Evolutionary conservation across 2,113 vertebrate species (phyloP).

Genomic region (Galemys pyrenaicus): DNA sequence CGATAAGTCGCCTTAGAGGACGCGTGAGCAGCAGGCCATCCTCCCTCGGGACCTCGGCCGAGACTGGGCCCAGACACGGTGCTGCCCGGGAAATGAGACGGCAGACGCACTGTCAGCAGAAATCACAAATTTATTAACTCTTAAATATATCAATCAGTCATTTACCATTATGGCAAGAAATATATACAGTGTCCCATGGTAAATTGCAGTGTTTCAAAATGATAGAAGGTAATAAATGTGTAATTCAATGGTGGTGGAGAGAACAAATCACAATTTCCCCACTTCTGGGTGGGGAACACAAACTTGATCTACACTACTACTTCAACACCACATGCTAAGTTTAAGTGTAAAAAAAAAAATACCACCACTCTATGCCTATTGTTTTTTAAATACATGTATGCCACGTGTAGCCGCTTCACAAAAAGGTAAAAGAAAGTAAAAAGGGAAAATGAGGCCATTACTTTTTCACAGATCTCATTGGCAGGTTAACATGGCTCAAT

Average conservation of each 20-base stretch:
- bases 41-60: no score
- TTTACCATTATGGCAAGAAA: constrained; percentile 91
- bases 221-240: constrained; percentile 80
- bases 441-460: constrained; percentile 82
- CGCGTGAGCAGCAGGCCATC: no score
- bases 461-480: constrained; percentile 88
- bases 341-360: constrained; percentile 82
- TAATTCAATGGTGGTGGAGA: constrained; percentile 83
- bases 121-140: constrained; percentile 95
- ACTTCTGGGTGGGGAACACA: constrained; percentile 86
- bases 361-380: constrained; percentile 77
- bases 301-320: constrained; percentile 85
- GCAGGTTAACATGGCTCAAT: constrained; percentile 91
- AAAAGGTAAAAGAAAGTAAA: constrained; percentile 77
- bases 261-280: constrained; percentile 85
- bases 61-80: background rate
- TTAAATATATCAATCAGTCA: constrained; percentile 91
- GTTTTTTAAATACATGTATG: constrained; percentile 85
- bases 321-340: constrained; percentile 88
- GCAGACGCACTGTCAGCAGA: constrained; percentile 84
- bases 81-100: constrained; percentile 63
- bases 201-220: constrained; percentile 88
- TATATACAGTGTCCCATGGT: constrained; percentile 89
- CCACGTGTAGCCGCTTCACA: constrained; percentile 85
- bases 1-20: no score